Evolutionary conservation across 2,113 vertebrate genomes (phyloP), one percentile per base, ranked within the genome.

Genomic region (Cololabis saira): DNA sequence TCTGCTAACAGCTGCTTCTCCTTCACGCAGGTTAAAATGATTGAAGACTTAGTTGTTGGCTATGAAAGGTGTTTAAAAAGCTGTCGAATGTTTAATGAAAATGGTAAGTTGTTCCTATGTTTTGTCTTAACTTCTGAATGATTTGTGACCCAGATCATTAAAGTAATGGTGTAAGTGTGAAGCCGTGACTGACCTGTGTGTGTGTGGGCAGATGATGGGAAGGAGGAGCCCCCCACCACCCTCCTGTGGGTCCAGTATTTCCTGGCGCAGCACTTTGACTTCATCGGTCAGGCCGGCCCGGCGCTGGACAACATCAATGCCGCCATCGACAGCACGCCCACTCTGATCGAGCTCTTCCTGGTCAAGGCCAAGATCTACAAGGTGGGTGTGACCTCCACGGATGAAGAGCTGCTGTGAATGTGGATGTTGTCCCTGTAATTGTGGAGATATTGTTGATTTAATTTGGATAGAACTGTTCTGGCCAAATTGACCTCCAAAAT

Each of bases 311-410:
- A 98, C 76, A 99, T 99, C 89, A 98, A 99, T 90, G 85, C 96
- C 12, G 96, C 96, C 92, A 98, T 99, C 73, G 97, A 98, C 83
- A 98, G 96, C 90, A 98, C 97, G 50, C 97, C 98, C 3, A 98
- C 96, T 0, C 95, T 98, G 84, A 98, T 98, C 7, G 97, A 99
- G 76, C 95, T 99, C 53, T 98, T 99, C 89, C 94, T 99, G 56
- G 95, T 98, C 75, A 99, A 99, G 87, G 97, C 97, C 83, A 99
- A 98, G 94, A 98, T 99, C 79, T 98, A 96, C 86, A 99, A 98
- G 96, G 97, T 99, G 10, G 24, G 24, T 27, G 5, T 27, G 24
- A 27, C 24, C 24, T 27, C 24, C 2, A 5, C 24, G 5, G 5
- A 27, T 27, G 5, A 27, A n/a, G n/a, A n/a, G n/a, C n/a, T n/a